Evolutionary conservation across 2,797 vertebrate genomes (phyloP), one percentile per base, ranked within the genome.

Genomic region (Neoniphon sammara): DNA sequence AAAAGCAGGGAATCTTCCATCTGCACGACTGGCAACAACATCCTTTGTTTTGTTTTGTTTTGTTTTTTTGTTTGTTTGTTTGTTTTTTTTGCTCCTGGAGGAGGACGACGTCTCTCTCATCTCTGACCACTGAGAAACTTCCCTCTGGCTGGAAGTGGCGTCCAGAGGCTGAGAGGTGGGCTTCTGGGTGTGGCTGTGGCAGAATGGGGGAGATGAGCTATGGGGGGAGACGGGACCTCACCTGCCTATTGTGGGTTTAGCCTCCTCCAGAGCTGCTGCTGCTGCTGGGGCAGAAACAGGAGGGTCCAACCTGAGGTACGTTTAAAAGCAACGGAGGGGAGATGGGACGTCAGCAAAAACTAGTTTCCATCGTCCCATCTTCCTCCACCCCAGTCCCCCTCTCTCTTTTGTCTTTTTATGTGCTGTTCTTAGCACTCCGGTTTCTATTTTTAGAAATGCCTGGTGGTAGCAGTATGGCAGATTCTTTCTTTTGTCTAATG

Each of bases 221-320:
- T 94, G 94, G 91, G 91, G 88, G 90, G 85, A 76, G 87, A 94
- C 86, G 71, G 85, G 82, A 92, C 86, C 50, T 87, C 92, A 63
- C 72, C 87, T 53, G 57, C 78, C 84, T 94, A 92, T 87, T 93
- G 94, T 88, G 89, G 92, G 42, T 91, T 92, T 89, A 91, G 87
- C 75, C 74, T 93, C 72, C 84, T 91, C 21, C 87, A 87, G 54
- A 81, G 89, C 55, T 93, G 91, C 89, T 94, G 92, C 91, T 94
- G 91, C 89, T 94, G 92, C 91, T 94, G 93, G 93, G 85, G 89
- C 61, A 86, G 91, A 54, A 93, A 81, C 76, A 83, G 92, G 65
- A 91, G 92, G 73, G 92, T 94, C 71, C 93, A 93, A 75, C 93
- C 94, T 17, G 89, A 95, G 93, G 93, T 94, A 93, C 59, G 87